Evolutionary conservation across 1,140 invertebrate species (phyloP).

Genomic region (Meloidogyne exigua): DNA sequence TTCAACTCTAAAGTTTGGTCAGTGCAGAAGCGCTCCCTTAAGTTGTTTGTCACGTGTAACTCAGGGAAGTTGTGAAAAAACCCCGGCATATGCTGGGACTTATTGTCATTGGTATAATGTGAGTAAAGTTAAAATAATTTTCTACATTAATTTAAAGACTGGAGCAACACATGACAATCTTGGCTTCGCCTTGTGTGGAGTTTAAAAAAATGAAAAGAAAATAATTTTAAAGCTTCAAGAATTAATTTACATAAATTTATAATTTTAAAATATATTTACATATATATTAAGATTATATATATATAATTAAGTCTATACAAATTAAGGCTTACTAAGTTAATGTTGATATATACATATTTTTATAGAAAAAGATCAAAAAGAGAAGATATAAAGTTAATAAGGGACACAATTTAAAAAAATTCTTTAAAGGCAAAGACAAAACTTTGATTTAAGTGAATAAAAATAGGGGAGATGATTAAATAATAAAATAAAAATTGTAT

Average conservation of each 20-base stretch:
- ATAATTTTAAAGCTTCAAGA: background rate
- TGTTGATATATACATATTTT: too few relatives aligned
- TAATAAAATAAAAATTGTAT: too few relatives aligned
- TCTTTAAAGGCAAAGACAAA: too few relatives aligned
- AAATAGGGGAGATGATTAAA: too few relatives aligned
- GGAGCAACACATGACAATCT: background rate
- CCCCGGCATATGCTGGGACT: background rate
- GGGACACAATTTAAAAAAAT: too few relatives aligned
- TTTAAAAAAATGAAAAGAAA: background rate
- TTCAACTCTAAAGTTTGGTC: background rate
- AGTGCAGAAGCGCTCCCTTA: background rate
- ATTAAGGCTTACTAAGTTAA: too few relatives aligned
- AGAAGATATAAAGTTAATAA: too few relatives aligned
- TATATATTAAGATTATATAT: background rate
- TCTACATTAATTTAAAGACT: background rate
- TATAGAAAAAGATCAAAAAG: too few relatives aligned
- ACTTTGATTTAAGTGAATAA: too few relatives aligned
- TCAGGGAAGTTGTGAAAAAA: background rate
- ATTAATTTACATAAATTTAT: background rate
- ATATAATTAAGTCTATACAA: background rate
- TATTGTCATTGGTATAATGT: background rate
- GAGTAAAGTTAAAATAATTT: background rate
- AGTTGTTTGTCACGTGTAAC: background rate
- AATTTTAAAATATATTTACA: background rate
- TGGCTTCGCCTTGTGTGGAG: background rate